Percentiles rank a stretch among this genome's conserved stretches.
Evolutionary conservation across 2,113 vertebrate species (phyloP).

Genomic region (Callaeas wilsoni): DNA sequence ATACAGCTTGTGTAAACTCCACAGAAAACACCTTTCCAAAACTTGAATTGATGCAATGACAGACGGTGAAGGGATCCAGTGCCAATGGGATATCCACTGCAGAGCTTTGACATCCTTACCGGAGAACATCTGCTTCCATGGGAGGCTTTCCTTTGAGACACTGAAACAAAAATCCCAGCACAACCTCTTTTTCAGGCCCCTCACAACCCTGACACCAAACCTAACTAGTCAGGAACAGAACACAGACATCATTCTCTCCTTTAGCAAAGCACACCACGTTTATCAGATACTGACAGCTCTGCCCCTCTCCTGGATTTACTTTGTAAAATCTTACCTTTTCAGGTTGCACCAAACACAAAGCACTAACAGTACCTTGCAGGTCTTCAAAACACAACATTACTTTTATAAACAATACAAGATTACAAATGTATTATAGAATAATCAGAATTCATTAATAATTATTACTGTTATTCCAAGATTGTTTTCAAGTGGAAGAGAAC

Average conservation of each 20-base stretch:
- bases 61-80: neutral
- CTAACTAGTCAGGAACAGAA: neutral
- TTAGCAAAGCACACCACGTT: neutral
- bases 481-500: neutral
- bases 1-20: neutral
- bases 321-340: neutral
- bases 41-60: neutral
- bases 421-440: neutral
- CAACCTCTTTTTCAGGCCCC: neutral
- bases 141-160: neutral
- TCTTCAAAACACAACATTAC: neutral
- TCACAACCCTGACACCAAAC: neutral
- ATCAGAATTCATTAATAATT: neutral
- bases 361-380: neutral
- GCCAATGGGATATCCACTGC: neutral
- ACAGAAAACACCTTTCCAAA: neutral
- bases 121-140: neutral
- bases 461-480: neutral
- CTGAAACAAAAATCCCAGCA: neutral
- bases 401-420: neutral
- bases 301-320: neutral
- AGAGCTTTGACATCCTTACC: neutral
- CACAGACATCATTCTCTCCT: neutral
- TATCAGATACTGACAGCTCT: neutral
- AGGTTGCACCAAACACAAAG: neutral